Evolutionary conservation across 1,140 invertebrate species (phyloP), one percentile per base, ranked within the genome.

Genomic region (Radopholus similis): DNA sequence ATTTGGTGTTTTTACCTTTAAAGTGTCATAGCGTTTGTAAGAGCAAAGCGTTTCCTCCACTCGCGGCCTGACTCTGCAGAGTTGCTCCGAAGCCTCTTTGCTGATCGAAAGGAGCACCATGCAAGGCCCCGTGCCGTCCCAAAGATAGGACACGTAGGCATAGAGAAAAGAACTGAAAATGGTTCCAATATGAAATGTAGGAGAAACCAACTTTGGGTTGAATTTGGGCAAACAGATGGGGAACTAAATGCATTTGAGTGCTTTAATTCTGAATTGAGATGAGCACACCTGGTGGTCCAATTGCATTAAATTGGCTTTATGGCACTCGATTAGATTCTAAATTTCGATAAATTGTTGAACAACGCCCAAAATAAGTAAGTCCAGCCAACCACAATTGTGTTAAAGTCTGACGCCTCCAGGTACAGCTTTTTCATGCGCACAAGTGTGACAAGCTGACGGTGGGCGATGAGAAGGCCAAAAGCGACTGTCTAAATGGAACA

Each of bases 121-220:
- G 60, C 73, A 75, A 5, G 73, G 73, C 0, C 73, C 73, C 9
- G 62, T 62, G n/a, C 64, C 71, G 35, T 75, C 73, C 73, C 73
- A 75, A n/a, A 75, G 38, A 44, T 77, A 76, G 0, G 74, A 75
- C 37, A 75, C 77, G 28, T 77, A 70, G 1, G 73, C 73, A n/a
- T 77, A 51, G 13, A 77, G 70, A 35, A 53, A 74, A 5, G 23
- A 37, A 42, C 72, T 74, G 3, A 73, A 54, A 57, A 57, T 11
- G 5, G 32, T 5, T 37, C 55, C 15, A 38, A 18, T n/a, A 13
- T 40, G 15, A 9, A 13, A 34, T 69, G 4, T 34, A 72, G 58
- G 32, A 38, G 0, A 32, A 4, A 53, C 67, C 23, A 30, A 75
- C 73, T 72, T 75, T 74, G 51, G 56, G 57, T 75, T 63, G 57